These are phyloP conservation scores for Halesus radiatus DNA, from an alignment of 1,140 invertebrate species.

Conservation along the genomic window DNA sequence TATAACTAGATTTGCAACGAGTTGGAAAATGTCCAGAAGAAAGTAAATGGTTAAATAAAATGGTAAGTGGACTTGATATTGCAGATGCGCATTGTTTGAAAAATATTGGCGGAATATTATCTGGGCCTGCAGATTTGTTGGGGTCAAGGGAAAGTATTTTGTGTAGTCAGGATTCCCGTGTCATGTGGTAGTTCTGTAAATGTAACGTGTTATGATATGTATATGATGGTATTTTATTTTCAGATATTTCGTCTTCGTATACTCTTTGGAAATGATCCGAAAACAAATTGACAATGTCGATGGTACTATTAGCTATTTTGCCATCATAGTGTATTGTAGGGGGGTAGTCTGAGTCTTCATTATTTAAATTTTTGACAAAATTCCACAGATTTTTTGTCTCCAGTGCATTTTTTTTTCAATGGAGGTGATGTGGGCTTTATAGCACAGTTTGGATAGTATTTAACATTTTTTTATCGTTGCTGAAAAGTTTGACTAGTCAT, in stretches of 20 bases:
- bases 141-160: neutral
- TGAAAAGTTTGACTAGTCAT: no score
- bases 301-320: no score
- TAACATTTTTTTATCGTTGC: no score
- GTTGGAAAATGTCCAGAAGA: neutral
- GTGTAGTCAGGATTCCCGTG: no score
- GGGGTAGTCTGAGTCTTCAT: no score
- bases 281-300: no score
- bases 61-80: neutral
- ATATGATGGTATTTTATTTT: neutral
- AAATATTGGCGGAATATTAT: neutral
- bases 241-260: neutral
- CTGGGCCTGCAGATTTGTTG: neutral
- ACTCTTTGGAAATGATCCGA: neutral
- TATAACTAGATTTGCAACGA: neutral
- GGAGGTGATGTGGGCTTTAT: no score
- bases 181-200: neutral
- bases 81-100: neutral
- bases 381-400: no score
- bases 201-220: neutral
- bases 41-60: neutral
- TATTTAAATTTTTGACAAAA: no score
- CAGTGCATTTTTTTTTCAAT: no score
- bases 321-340: neutral
- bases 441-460: no score